Evolutionary conservation across 2,113 vertebrate genomes (phyloP).

Genomic region (Tachuris rubrigastra): DNA sequence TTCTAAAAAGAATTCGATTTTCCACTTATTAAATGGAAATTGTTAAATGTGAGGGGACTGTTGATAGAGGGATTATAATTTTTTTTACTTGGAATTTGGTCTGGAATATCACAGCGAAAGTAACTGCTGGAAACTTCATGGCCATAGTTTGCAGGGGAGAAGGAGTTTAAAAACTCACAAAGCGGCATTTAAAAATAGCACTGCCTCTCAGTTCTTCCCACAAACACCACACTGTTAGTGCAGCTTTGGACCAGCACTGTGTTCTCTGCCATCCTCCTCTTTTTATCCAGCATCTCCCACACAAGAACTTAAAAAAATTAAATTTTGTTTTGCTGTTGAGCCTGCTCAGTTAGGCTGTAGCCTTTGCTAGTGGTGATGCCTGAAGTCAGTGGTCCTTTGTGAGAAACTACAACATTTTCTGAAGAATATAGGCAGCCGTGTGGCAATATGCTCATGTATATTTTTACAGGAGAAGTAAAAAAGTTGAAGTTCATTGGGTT

Average conservation of each 20-base stretch:
- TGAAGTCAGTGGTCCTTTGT: background rate
- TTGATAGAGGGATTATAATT: background rate
- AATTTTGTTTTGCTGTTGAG: background rate
- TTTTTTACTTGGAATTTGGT: background rate
- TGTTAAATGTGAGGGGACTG: background rate
- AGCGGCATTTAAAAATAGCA: background rate
- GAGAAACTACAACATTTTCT: background rate
- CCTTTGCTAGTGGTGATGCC: background rate
- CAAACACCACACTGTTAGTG: background rate
- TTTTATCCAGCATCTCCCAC: background rate
- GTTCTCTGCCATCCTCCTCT: background rate
- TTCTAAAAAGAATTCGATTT: slow-evolving; percentile 23
- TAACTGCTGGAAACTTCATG: background rate
- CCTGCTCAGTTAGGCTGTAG: background rate
- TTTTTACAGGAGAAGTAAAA: slow-evolving; percentile 29
- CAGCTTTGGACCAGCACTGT: background rate
- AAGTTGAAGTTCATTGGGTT: slow-evolving; percentile 29
- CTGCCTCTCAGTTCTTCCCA: background rate
- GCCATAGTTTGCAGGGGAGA: background rate
- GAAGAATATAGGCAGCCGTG: background rate
- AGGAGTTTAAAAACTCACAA: background rate
- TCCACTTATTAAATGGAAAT: background rate
- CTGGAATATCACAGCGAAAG: background rate
- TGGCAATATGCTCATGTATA: slow-evolving; percentile 8
- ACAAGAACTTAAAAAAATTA: background rate